These are phyloP conservation scores for Machimus atricapillus DNA, from an alignment of 2,888 invertebrate species.

Conservation along the genomic window DNA sequence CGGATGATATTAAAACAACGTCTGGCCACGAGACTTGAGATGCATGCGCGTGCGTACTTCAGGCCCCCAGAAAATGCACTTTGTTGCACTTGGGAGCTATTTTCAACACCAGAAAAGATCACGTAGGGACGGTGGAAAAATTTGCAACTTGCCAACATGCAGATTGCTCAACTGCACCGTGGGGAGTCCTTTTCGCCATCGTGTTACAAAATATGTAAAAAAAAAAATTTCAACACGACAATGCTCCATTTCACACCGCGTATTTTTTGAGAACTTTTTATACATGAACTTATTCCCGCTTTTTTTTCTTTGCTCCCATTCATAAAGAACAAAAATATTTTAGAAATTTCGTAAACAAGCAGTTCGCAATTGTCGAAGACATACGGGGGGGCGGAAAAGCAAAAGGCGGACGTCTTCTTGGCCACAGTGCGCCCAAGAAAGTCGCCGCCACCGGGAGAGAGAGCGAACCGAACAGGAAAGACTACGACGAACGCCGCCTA, in stretches of 20 bases:
- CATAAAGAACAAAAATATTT: not conserved
- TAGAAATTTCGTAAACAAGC: not conserved
- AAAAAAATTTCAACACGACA: not conserved
- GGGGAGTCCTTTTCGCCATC: not conserved
- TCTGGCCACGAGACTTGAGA: not conserved
- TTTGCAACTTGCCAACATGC: not conserved
- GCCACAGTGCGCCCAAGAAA: not conserved
- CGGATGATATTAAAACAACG: not conserved
- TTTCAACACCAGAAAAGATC: constrained; percentile 17
- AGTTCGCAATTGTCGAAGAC: not conserved
- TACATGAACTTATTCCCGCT: not conserved
- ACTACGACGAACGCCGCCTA: not conserved
- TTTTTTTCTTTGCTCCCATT: not conserved
- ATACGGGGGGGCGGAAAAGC: not conserved
- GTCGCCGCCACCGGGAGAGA: not conserved
- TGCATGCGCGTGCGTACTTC: not conserved
- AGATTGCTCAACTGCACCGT: not conserved
- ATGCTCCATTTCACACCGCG: not conserved
- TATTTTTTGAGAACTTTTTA: not conserved
- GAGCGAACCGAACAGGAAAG: not conserved
- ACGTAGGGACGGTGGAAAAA: not conserved
- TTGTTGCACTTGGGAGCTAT: constrained; percentile 21
- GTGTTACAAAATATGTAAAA: not conserved
- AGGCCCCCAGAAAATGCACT: not conserved
- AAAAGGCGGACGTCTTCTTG: not conserved